Evolutionary conservation across 2,888 invertebrate species (phyloP), one percentile per base, ranked within the genome.

Genomic region (Lasioglossum malachurum): DNA sequence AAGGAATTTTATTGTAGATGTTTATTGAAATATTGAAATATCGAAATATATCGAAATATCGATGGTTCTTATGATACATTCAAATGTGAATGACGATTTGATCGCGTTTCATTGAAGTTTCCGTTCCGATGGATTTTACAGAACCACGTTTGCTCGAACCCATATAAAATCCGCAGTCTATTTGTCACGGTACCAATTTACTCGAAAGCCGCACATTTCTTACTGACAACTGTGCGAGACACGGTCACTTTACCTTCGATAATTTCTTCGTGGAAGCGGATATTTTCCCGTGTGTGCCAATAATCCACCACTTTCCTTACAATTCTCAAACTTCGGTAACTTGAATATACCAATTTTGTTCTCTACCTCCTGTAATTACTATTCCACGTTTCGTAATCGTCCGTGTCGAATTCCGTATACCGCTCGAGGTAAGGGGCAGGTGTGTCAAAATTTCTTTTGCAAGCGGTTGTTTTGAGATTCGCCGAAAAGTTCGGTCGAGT

Each of bases 401-500:
- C n/a, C n/a, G 57, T 57, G 12, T 57, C 57, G 3, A 57, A 57
- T 57, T 57, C n/a, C 44, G 2, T 53, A 23, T 23, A n/a, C 57
- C n/a, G 10, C 1, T 57, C n/a, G 23, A 57, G 57, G 41, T 41
- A n/a, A 8, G 16, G 16, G 19, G 31, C 31, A 16, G 31, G 64
- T 31, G 7, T 31, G 31, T 31, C 31, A 64, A 64, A 64, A 64
- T 64, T 31, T 64, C 31, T 31, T 31, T 31, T 14, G 31, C 31
- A 31, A 31, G 64, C 16, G 23, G 3, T 10, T 10, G 67, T 69
- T 38, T 35, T 10, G 67, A 23, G 64, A 53, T 1, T 14, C 71
- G n/a, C 38, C 75, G 75, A 57, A 38, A 57, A n/a, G 38, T 75
- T 14, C 38, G 35, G 7, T 75, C 57, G 38, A 75, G 75, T 38